These are phyloP conservation scores for Festucalex cinctus DNA, from an alignment of 2,113 vertebrate genomes.

Conservation along the genomic window DNA sequence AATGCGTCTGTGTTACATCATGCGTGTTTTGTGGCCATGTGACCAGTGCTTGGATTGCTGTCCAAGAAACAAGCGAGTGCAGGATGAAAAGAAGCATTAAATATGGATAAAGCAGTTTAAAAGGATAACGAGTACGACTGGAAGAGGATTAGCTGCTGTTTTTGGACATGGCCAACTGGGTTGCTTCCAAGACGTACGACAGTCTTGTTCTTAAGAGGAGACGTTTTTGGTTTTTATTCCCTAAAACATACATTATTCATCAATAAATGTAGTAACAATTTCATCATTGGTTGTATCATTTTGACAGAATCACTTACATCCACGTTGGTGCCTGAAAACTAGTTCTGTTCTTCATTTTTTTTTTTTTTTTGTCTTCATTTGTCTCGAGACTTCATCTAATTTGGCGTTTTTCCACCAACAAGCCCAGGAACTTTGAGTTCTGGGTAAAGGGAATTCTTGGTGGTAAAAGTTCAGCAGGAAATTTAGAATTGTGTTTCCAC, in stretches of 20 bases:
- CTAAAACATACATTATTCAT: constrained; percentile 3
- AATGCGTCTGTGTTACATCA: constrained; percentile 17
- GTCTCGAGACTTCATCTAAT: neutral
- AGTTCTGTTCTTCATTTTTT: too few species aligned
- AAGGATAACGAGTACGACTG: constrained; percentile 40
- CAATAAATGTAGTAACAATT: neutral
- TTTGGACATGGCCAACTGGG: constrained; percentile 23
- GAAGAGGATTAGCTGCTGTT: constrained; percentile 44
- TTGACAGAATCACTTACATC: neutral
- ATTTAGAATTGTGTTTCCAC: too few species aligned
- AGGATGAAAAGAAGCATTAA: constrained; percentile 41
- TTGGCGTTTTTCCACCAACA: too few species aligned
- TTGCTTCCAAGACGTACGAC: constrained; percentile 11
- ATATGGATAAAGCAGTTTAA: constrained; percentile 46
- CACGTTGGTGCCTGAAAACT: neutral
- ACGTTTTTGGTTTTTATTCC: neutral
- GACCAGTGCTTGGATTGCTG: constrained; percentile 2
- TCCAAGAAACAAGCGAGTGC: constrained; percentile 3
- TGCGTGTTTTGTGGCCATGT: constrained; percentile 12
- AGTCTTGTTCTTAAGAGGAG: neutral
- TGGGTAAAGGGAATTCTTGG: too few species aligned
- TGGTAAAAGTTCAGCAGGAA: too few species aligned
- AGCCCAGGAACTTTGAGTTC: too few species aligned
- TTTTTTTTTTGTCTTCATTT: neutral
- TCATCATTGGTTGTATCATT: neutral